Base-by-base conservation (phyloP, 37 sponge, comb jelly and placozoan genomes). In the Bolinopsis microptera region DNA sequence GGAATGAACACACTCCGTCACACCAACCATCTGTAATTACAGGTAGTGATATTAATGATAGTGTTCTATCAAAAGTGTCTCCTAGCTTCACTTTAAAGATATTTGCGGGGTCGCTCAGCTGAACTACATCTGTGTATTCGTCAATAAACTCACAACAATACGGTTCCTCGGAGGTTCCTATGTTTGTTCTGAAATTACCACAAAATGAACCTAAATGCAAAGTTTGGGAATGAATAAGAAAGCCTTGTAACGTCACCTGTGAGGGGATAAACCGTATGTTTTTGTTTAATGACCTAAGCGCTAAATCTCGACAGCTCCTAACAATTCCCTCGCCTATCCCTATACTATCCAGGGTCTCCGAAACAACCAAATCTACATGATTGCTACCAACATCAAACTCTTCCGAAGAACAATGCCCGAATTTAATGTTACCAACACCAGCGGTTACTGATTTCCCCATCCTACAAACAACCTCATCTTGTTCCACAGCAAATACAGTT, bases 271-370 rank as follows among this genome's bases (percentile, higher is more conserved):
- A 86, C 21, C 28, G 34, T 28, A 86, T 27, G 36, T 39, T 0
- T 8, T 27, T 27, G 37, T 80, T 32, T 23, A 8, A n/a, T 18
- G 90, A 86, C 26, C 61, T 86, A 8, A 16, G 13, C 0, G 48
- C 40, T 5, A 86, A n/a, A 39, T 86, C 90, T 23, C 36, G 0
- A 26, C 90, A 86, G 61, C 16, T 33, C 26, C 27, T 2, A 35
- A 86, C 27, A 1, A 86, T 86, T 30, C 90, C 90, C 61, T 86
- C 90, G 28, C 90, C 90, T 3, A 86, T 86, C 0, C 90, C 90
- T 3, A 86, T 39, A 26, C 90, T 41, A 38, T 86, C 90, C 61
- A 86, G 61, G 3, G 90, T 86, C 26, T 86, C 90, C 26, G 90
- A 36, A 38, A 86, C 90, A 21, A 86, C 90, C 9, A 86, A 26